Conservation (phyloP, 1,140 invertebrate genomes). For the Cotesia chilonis region DNA sequence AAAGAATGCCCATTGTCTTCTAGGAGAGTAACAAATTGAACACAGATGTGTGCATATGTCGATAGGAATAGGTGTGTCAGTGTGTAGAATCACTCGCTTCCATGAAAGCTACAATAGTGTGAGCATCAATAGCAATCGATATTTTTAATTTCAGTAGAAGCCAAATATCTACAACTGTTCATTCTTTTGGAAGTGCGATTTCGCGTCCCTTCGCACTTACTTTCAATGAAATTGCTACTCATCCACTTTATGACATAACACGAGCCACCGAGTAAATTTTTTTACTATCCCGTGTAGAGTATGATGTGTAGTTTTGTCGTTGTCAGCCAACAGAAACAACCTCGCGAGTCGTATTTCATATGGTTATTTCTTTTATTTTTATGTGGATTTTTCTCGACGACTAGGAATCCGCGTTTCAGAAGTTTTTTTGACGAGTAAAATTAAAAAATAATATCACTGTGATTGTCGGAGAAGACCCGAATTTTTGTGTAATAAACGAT, state of each 20-base stretch:
- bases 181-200: not conserved
- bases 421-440: no score
- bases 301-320: not conserved
- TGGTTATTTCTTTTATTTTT: not conserved
- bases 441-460: no score
- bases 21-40: conserved; percentile 65
- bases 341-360: not conserved
- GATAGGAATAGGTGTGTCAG: no score
- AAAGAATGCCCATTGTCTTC: conserved; percentile 66
- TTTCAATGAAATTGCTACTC: not conserved
- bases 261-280: not conserved
- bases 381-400: not conserved
- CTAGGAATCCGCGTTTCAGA: not conserved
- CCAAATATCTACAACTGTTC: conserved; percentile 58
- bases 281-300: not conserved
- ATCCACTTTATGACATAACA: not conserved
- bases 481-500: no score
- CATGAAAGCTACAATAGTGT: conserved; percentile 53
- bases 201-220: conserved; percentile 18
- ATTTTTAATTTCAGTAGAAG: conserved; percentile 68
- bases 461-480: no score
- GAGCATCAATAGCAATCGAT: conserved; percentile 64
- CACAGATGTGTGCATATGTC: conserved; percentile 14
- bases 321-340: not conserved
- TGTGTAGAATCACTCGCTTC: conserved; percentile 31